These are phyloP conservation scores for Microplitis manilae DNA, from an alignment of 2,888 invertebrate species.

Conservation along the genomic window DNA sequence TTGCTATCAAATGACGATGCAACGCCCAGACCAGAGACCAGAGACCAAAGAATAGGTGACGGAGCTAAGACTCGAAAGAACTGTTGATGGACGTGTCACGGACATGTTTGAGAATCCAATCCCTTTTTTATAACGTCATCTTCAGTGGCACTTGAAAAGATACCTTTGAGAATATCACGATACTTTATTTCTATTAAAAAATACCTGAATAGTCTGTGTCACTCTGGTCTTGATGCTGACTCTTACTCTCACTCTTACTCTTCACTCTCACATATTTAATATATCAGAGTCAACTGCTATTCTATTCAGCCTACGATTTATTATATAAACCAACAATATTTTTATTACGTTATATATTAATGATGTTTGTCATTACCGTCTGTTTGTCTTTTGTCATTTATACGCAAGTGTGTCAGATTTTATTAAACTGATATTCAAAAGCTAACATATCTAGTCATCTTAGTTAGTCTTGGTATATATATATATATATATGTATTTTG, in stretches of 20 bases:
- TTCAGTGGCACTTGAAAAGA: neutral
- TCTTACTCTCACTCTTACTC: neutral
- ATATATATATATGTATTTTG: neutral
- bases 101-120: constrained; percentile 31
- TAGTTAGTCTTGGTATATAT: neutral
- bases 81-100: constrained; percentile 34
- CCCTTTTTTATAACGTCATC: constrained; percentile 20
- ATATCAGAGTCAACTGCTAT: neutral
- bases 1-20: neutral
- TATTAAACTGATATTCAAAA: constrained; percentile 21
- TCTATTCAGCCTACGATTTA: neutral
- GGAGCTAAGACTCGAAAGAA: neutral
- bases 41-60: neutral
- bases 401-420: constrained; percentile 18
- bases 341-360: constrained; percentile 5
- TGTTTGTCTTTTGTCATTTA: neutral
- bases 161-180: neutral
- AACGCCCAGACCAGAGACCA: neutral
- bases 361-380: neutral
- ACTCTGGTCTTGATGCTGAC: neutral
- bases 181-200: neutral
- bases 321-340: constrained; percentile 34
- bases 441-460: constrained; percentile 11
- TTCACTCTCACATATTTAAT: neutral
- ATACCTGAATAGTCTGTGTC: neutral